Percentiles rank a stretch among this genome's conserved stretches.
phyloP scores from a whole-genome alignment of 2,888 invertebrate species.

The Parochlus steinenii region DNA sequence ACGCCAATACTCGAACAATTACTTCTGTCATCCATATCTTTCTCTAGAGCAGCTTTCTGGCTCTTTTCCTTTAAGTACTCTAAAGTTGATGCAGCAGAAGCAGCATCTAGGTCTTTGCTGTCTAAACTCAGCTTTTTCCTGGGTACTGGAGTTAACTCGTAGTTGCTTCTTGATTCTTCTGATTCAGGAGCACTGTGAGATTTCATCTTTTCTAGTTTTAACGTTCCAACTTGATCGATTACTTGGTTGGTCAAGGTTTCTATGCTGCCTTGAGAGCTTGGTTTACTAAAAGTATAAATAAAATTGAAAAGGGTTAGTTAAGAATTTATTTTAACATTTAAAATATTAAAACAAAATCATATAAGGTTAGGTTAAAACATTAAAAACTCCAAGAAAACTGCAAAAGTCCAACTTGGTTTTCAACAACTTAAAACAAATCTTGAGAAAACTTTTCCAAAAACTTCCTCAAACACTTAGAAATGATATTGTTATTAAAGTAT shows the following conservation, averaged over 20 bases:
- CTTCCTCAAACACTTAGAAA: too few relatives aligned
- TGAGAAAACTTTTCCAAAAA: too few relatives aligned
- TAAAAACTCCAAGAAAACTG: too few relatives aligned
- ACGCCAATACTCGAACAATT: constrained; percentile 1
- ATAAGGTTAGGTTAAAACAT: neutral
- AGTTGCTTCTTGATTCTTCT: constrained; percentile 4
- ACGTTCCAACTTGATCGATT: constrained; percentile 7
- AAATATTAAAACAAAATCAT: neutral
- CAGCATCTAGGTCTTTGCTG: neutral
- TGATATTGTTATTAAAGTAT: too few relatives aligned
- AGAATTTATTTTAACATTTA: too few relatives aligned
- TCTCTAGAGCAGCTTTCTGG: constrained; percentile 6
- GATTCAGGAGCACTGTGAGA: constrained; percentile 9
- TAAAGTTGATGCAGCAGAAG: neutral
- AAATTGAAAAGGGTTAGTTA: neutral
- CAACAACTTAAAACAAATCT: too few relatives aligned
- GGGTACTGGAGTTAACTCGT: neutral
- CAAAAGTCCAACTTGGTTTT: too few relatives aligned
- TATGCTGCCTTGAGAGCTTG: constrained; percentile 14
- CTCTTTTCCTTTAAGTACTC: constrained; percentile 4
- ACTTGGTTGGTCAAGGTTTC: constrained; percentile 16
- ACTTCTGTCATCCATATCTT: constrained; percentile 9
- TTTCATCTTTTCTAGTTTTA: constrained; percentile 7
- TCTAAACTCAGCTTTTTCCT: constrained; percentile 9
- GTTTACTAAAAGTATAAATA: neutral